Base-by-base conservation (phyloP, 2,888 invertebrate genomes). In the Dexiosoma caninum region DNA sequence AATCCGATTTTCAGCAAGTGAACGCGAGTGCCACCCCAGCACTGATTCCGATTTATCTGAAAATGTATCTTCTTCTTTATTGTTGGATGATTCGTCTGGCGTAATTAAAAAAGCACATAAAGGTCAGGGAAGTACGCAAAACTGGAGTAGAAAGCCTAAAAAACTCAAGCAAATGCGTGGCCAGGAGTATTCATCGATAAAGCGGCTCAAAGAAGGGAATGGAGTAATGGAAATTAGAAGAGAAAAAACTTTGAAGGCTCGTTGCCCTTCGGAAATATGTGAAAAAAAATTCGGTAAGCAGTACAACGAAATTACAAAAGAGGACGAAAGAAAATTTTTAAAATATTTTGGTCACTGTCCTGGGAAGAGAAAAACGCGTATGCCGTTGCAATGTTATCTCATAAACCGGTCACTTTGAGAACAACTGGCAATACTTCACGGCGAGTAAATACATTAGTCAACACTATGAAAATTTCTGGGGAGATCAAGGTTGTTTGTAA, bases 401-500 rank as follows among this genome's bases (percentile, higher is more conserved):
- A 42, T 16, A 42, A 42, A 42, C 23, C 49, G 4, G 21, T 49
- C 27, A 27, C 49, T 71, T 66, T 59, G 59, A 66, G 75, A 75
- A 64, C 74, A 57, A 75, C 66, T 66, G 66, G 57, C 66, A 75
- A 37, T 67, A 46, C 46, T 74, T 67, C 60, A 53, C 60, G 69
- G 53, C 67, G 76, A 69, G 74, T 66, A 66, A 75, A 66, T 37
- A 66, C 66, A 75, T 75, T 72, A 72, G 72, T 72, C 72, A 62
- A 66, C 57, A 57, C 37, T 46, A 66, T 71, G 44, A 49, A 72
- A 71, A 64, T 37, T 53, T 64, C 62, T 37, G 55, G 62, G 32
- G 64, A 70, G 70, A 64, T 55, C 77, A 71, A 78, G 64, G 44
- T 78, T 71, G 66, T 71, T 66, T 78, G 71, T 49, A 66, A 72